Evolutionary conservation across 2,113 vertebrate species (phyloP), one percentile per base, ranked within the genome.

Genomic region (Vicugna pacos): DNA sequence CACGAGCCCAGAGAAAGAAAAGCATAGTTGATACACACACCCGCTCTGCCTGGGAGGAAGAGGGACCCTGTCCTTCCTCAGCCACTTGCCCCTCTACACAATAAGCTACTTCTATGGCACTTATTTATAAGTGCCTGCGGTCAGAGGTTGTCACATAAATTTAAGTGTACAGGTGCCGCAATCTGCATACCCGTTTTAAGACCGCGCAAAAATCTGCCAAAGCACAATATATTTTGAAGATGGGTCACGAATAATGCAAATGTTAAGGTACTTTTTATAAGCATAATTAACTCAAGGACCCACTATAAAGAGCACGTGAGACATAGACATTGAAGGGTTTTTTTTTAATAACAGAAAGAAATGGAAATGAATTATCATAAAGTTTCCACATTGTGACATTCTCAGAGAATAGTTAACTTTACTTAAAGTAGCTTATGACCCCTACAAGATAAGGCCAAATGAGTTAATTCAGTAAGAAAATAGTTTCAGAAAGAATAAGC

Each of bases 361-460:
- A 94, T 54, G 46, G 77, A 88, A 96, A 58, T 58, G 50, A 95
- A 93, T 93, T 65, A 86, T 48, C 85, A 54, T 72, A 52, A 91
- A 85, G 64, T 75, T 81, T 75, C 64, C 28, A 62, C 24, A 69
- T 10, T 93, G 28, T 95, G 72, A 69, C 87, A 85, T 69, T 83
- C 35, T 72, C 54, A 48, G 82, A 90, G 20, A 72, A 83, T 24
- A 88, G 42, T 91, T 90, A 91, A 77, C 89, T 82, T n/a, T 70
- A 87, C 72, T 79, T 95, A 93, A 88, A 89, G 60, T 84, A 86
- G 83, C 48, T 92, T 81, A 70, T 54, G 54, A 95, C 46, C 26
- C 28, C 69, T 83, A 64, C 14, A 89, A 83, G 54, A 67, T 72
- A 35, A 98, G 52, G 46, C 54, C 72, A 76, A 60, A 72, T 62